Evolutionary conservation across 2,797 vertebrate species (phyloP), one percentile per base, ranked within the genome.

Genomic region (Cynopterus sphinx): DNA sequence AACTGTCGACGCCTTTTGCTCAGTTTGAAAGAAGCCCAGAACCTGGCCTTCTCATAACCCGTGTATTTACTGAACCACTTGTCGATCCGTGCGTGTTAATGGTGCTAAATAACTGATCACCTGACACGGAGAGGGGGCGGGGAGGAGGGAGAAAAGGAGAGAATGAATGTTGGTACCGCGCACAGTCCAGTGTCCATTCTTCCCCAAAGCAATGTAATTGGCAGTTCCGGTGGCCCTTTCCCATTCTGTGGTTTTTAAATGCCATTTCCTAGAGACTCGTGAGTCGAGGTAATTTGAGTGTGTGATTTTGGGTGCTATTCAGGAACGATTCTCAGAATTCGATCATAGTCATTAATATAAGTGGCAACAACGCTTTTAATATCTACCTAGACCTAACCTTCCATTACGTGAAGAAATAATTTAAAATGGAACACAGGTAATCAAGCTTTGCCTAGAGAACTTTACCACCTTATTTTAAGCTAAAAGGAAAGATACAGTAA

Each of bases 11-110:
- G 39, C 2, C n/a, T 75, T 49, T 91, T 68, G 92, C 65, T 41
- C 70, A 67, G 73, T 91, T 91, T 49, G 81, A 77, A 68, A 49
- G 26, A 86, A 57, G 49, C 65, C 65, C 4, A 39, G 65, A 75
- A 16, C 31, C 36, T 39, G 82, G 89, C 67, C 43, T 84, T 63
- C 28, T 0, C 39, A 77, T 9, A 33, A 77, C 83, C 43, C 67
- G 9, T 53, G 93, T 78, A 46, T 92, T 82, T 96, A 87, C 87
- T n/a, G 95, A 96, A 46, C 93, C 95, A 87, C 93, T 95, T 90
- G 95, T 95, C 89, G 91, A 83, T 89, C 73, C n/a, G 89, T 94
- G 96, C 65, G 91, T 95, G 96, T 93, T 96, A 43, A 71, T 91
- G 83, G 94, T 96, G 93, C 94, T 91, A 75, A 87, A 81, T 81